phyloP scores from a whole-genome alignment of 1,140 invertebrate genomes.

The Pygmarrhopalites habei region DNA sequence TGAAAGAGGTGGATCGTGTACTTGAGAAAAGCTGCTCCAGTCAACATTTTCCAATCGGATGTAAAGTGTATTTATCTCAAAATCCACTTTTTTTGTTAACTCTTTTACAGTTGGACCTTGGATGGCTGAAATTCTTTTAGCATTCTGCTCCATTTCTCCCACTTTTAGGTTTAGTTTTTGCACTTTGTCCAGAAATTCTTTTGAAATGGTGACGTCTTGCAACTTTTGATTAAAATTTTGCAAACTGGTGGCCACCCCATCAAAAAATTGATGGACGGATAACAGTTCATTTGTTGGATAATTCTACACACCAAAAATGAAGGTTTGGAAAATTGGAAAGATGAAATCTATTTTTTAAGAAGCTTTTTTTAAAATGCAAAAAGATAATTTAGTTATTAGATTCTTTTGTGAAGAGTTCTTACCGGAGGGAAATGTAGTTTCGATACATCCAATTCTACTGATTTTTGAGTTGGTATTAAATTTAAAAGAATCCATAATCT shows the following conservation, averaged over 20 bases:
- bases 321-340: too few species aligned
- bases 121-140: background rate
- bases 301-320: too few species aligned
- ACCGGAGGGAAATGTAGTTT: too few species aligned
- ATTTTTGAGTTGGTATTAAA: too few species aligned
- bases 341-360: too few species aligned
- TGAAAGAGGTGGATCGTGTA: background rate
- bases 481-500: too few species aligned
- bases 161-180: background rate
- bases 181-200: background rate
- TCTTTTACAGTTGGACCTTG: background rate
- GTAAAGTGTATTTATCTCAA: background rate
- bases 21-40: background rate
- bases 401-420: too few species aligned
- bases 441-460: too few species aligned
- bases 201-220: background rate
- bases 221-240: background rate
- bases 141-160: background rate
- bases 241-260: background rate
- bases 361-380: too few species aligned
- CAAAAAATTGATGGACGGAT: background rate
- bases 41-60: constrained; percentile 4
- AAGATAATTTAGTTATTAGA: too few species aligned
- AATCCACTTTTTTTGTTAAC: background rate
- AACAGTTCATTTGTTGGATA: too few species aligned